Conservation (phyloP, 2,113 vertebrate species). For the Spea multiplicata region DNA sequence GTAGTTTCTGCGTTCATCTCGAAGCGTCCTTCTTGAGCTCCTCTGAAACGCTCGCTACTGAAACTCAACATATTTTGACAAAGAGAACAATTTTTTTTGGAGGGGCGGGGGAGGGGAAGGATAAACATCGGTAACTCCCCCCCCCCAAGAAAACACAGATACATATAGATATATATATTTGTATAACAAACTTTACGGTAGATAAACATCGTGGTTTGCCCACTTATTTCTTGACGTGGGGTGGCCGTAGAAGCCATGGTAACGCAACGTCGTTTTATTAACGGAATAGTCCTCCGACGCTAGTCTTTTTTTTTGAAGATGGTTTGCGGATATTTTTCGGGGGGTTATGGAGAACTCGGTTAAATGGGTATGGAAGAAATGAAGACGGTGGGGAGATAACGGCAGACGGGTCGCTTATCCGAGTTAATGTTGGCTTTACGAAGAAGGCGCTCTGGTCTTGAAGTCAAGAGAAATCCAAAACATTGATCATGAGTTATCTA, state of each 20-base stretch:
- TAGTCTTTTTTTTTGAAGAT: too few species aligned
- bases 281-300: background rate
- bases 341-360: too few species aligned
- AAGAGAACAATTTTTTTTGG: background rate
- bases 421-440: background rate
- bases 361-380: background rate
- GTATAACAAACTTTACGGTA: background rate
- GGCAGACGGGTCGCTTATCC: background rate
- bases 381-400: background rate
- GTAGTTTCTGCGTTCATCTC: background rate
- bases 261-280: background rate
- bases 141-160: background rate
- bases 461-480: conserved; percentile 16
- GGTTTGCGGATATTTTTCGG: too few species aligned
- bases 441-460: background rate
- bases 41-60: background rate
- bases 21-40: background rate
- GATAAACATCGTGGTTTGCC: background rate
- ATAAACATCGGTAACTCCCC: too few species aligned
- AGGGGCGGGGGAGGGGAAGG: too few species aligned
- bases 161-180: background rate
- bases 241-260: background rate
- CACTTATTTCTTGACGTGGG: background rate
- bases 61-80: background rate
- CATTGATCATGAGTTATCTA: conserved; percentile 29